Conservation (phyloP, 2,797 vertebrate genomes). For the Paguma larvata region DNA sequence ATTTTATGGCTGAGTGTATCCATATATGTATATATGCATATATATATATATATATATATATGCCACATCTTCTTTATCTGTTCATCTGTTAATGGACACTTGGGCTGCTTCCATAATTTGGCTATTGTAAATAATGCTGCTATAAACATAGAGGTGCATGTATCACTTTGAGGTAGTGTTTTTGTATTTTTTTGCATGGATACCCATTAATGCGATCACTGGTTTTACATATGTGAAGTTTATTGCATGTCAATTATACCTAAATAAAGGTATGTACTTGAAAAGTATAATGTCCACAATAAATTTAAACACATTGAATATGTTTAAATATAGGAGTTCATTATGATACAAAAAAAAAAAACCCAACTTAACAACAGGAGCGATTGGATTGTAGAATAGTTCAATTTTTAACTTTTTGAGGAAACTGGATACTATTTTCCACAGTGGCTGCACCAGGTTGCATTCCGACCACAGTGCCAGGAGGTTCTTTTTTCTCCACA, state of each 20-base stretch:
- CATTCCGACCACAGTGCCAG: neutral
- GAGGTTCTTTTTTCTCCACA: neutral
- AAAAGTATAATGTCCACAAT: neutral
- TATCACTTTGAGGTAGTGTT: neutral
- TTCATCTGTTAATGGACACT: neutral
- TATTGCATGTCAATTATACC: neutral
- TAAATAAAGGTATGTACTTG: neutral
- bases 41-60: neutral
- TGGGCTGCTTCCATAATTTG: neutral
- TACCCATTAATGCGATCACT: too few relatives aligned
- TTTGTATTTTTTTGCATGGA: neutral
- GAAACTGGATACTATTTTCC: neutral
- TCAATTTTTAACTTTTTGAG: neutral
- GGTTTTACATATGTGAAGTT: neutral
- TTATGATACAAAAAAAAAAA: neutral
- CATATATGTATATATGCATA: accelerated
- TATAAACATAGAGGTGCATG: neutral
- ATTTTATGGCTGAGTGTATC: too few relatives aligned
- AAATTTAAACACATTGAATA: neutral
- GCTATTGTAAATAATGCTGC: neutral
- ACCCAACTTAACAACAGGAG: too few relatives aligned
- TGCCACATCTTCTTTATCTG: neutral
- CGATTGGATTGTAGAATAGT: neutral
- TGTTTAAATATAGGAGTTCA: neutral
- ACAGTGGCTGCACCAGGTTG: neutral